These are phyloP conservation scores for Oreochromis mossambicus DNA, from an alignment of 2,797 vertebrate species.

Conservation along the genomic window DNA sequence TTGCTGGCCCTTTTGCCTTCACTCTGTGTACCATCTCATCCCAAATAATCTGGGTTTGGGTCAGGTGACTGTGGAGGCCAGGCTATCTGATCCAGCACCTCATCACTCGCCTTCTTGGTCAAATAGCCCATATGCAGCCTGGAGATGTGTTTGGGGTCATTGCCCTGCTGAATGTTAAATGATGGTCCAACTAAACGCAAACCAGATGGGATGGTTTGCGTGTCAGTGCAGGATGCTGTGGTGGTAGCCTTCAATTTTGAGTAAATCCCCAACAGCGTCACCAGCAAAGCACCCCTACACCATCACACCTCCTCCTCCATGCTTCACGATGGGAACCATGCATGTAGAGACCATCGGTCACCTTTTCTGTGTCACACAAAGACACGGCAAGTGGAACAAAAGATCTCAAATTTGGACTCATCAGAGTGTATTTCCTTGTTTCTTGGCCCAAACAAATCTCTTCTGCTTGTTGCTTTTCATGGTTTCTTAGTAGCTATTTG, in stretches of 20 bases:
- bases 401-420: background rate
- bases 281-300: background rate
- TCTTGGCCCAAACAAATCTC: rapidly evolving
- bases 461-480: rapidly evolving
- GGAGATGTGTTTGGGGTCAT: background rate
- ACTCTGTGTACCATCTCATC: background rate
- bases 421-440: rapidly evolving
- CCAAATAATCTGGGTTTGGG: background rate
- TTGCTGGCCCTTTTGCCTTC: background rate
- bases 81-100: rapidly evolving
- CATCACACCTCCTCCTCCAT: background rate
- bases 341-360: background rate
- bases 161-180: background rate
- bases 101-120: background rate
- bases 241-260: background rate
- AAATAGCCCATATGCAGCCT: rapidly evolving
- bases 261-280: background rate
- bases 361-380: background rate
- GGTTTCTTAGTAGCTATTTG: background rate
- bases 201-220: background rate
- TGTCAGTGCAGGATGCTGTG: background rate
- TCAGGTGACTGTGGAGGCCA: background rate
- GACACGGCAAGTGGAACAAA: rapidly evolving
- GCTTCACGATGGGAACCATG: background rate
- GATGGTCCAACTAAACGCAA: background rate